phyloP scores from a whole-genome alignment of 2,797 vertebrate genomes.

The Halcyon leucocephala region DNA sequence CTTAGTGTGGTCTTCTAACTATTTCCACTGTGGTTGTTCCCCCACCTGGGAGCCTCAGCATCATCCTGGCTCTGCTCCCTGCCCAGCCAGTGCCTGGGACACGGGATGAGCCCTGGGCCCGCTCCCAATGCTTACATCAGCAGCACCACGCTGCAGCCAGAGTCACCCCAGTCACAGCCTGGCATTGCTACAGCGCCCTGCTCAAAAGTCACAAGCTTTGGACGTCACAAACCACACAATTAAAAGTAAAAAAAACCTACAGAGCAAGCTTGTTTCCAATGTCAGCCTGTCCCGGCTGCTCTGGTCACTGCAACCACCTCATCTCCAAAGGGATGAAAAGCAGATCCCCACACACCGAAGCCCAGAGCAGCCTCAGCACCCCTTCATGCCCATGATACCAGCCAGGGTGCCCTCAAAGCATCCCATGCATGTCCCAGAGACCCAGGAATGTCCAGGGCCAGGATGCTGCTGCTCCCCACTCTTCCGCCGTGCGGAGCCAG shows the following conservation, averaged over 20 bases:
- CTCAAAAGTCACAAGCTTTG: constrained; percentile 55
- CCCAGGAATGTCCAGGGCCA: fast-evolving
- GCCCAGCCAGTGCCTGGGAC: fast-evolving
- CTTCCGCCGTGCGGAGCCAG: not conserved
- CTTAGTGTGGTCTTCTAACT: fast-evolving
- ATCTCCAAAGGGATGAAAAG: not conserved
- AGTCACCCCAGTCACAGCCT: not conserved
- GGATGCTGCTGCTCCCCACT: not conserved
- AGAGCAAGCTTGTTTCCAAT: constrained; percentile 10
- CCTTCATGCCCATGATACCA: not conserved
- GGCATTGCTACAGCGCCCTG: constrained; percentile 12
- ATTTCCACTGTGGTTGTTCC: not conserved
- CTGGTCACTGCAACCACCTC: not conserved
- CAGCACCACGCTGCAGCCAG: not conserved
- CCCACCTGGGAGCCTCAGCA: not conserved
- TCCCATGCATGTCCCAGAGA: not conserved
- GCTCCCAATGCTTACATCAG: not conserved
- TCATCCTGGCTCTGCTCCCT: not conserved
- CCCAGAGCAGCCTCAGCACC: not conserved
- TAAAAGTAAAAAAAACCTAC: not conserved
- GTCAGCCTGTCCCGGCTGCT: not conserved
- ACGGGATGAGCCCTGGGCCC: not conserved
- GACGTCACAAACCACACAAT: constrained; percentile 39
- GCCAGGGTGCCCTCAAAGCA: not conserved
- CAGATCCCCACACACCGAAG: fast-evolving